Evolutionary conservation across 2,797 vertebrate genomes (phyloP).

Genomic region (Spheniscus humboldti): DNA sequence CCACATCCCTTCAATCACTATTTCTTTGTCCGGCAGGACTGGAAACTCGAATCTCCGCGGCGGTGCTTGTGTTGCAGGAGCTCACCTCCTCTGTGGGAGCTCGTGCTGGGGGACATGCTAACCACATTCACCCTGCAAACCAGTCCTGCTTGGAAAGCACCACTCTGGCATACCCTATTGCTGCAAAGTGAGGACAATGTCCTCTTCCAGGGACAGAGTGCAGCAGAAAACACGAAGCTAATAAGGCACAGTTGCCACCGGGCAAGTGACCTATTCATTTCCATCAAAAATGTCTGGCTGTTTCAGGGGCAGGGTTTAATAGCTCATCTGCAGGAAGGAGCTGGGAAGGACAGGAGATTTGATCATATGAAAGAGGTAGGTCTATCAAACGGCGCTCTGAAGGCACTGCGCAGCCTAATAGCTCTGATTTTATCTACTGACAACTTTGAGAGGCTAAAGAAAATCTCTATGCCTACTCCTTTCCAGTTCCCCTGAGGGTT

Average conservation of each 20-base stretch:
- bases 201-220: not conserved
- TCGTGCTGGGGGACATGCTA: not conserved
- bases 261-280: not conserved
- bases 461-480: not conserved
- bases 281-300: not conserved
- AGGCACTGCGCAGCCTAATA: not conserved
- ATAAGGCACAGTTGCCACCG: not conserved
- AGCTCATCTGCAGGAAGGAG: not conserved
- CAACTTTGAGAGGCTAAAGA: not conserved
- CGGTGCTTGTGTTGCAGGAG: not conserved
- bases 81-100: not conserved
- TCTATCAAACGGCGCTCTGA: not conserved
- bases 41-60: not conserved
- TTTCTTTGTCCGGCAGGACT: not conserved
- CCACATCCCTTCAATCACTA: not conserved
- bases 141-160: not conserved
- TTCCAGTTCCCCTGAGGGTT: not conserved
- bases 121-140: not conserved
- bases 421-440: not conserved
- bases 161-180: no score
- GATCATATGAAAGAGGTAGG: not conserved
- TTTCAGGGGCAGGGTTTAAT: not conserved
- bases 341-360: not conserved
- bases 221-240: not conserved
- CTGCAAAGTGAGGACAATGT: not conserved